Percentiles rank a stretch among this genome's conserved stretches.
These are phyloP conservation scores for Triplophysa dalaica DNA, from an alignment of 2,113 vertebrate genomes.

Conservation along the genomic window DNA sequence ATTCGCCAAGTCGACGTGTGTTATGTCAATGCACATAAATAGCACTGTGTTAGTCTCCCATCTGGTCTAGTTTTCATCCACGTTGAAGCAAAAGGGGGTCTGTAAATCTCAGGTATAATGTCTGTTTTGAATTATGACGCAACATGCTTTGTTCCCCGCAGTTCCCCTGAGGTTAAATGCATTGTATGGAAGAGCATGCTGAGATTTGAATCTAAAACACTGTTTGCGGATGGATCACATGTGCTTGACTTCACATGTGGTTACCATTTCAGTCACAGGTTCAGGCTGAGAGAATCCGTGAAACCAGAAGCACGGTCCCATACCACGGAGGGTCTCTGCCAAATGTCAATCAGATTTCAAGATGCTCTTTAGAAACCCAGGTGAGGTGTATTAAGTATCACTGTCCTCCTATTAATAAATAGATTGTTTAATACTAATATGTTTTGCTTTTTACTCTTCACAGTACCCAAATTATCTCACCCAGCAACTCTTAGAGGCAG, in stretches of 20 bases:
- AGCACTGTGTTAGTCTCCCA: conserved; percentile 10
- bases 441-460: neutral
- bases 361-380: conserved; percentile 74
- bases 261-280: conserved; percentile 64
- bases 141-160: neutral
- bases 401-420: neutral
- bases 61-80: neutral
- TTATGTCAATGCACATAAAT: conserved; percentile 18
- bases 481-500: conserved; percentile 80
- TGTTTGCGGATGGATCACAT: neutral
- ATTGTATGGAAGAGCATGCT: neutral
- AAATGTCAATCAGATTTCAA: conserved; percentile 86
- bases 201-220: neutral
- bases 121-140: conserved; percentile 21
- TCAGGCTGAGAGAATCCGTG: conserved; percentile 80
- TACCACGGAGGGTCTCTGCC: conserved; percentile 85
- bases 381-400: conserved; percentile 57
- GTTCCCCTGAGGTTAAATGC: conserved; percentile 10
- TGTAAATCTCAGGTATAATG: conserved; percentile 1
- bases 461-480: conserved; percentile 63
- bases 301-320: conserved; percentile 74
- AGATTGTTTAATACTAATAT: neutral
- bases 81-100: conserved; percentile 8
- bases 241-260: neutral
- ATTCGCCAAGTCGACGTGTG: too few species aligned